phyloP scores from a whole-genome alignment of 1,140 invertebrate species.

The Octopus sinensis region DNA sequence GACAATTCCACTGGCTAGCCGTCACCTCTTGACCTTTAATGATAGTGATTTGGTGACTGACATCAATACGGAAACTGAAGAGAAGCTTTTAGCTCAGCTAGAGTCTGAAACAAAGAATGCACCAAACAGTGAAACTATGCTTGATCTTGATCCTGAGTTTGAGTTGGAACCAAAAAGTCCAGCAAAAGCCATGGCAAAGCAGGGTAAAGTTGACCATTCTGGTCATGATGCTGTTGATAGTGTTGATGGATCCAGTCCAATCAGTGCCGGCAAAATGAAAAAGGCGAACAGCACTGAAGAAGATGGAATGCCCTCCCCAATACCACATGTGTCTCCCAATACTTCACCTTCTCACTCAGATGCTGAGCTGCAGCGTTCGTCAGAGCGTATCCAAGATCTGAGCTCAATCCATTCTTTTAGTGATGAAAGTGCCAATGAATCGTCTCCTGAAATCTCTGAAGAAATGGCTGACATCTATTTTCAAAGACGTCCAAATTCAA shows the following conservation, averaged over 20 bases:
- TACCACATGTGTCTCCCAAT: too few species aligned
- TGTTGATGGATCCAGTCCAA: not conserved
- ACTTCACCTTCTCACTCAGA: too few species aligned
- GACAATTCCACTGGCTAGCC: not conserved
- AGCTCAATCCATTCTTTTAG: not conserved
- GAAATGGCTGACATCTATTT: slow-evolving; percentile 10
- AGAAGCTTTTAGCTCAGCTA: not conserved
- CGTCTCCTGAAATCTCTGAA: not conserved
- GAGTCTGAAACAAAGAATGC: not conserved
- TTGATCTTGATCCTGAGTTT: too few species aligned
- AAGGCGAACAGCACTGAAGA: not conserved
- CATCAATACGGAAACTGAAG: not conserved
- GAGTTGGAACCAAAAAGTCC: too few species aligned
- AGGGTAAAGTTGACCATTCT: too few species aligned
- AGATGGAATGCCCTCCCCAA: too few species aligned
- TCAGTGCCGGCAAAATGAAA: not conserved
- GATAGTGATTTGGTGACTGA: not conserved
- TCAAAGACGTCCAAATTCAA: slow-evolving; percentile 8
- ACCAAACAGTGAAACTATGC: not conserved
- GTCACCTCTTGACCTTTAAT: not conserved
- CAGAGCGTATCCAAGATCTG: too few species aligned
- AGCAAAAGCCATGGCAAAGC: too few species aligned
- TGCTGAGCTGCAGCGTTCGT: too few species aligned
- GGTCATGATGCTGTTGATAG: too few species aligned
- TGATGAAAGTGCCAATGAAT: not conserved